A percentile compares a stretch with the other conserved stretches of the same genome.
Evolutionary conservation across 2,888 invertebrate genomes (phyloP).

Genomic region (Mesopsocus fuscifrons): DNA sequence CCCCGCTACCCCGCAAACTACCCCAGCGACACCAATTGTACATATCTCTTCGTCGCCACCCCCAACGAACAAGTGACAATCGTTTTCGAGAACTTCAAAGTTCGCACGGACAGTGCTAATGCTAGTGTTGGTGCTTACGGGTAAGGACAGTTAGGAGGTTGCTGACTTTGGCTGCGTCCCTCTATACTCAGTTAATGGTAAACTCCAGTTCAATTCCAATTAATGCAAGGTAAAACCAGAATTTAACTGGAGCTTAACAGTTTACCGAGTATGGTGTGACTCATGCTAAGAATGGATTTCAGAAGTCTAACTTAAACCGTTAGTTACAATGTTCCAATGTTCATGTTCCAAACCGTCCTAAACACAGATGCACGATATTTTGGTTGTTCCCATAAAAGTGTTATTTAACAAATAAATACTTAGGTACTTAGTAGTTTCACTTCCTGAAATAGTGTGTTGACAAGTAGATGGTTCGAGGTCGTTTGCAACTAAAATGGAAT

Average conservation of each 20-base stretch:
- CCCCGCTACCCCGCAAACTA: conserved; percentile 94
- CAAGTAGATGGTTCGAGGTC: too few species aligned
- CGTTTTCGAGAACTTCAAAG: conserved; percentile 82
- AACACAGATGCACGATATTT: too few species aligned
- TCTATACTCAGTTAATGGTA: too few species aligned
- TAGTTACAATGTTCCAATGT: conserved; percentile 11
- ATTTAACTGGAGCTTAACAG: too few species aligned
- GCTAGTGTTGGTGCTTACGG: conserved; percentile 55
- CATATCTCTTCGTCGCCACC: conserved; percentile 72
- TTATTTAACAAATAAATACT: too few species aligned
- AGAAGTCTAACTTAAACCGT: not conserved
- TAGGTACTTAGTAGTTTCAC: conserved; percentile 1
- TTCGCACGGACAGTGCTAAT: conserved; percentile 63
- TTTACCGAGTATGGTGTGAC: not conserved
- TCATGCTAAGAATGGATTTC: not conserved
- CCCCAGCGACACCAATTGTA: conserved; percentile 87
- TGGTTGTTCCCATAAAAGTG: too few species aligned
- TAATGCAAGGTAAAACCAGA: not conserved
- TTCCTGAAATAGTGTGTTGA: too few species aligned
- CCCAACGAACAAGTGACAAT: conserved; percentile 79
- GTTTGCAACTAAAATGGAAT: too few species aligned
- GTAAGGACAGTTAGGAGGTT: conserved; percentile 25
- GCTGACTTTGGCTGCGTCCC: conserved; percentile 3
- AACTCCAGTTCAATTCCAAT: too few species aligned
- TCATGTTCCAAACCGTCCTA: too few species aligned